Percentiles rank a stretch among this genome's conserved stretches.
Conservation (phyloP, 2,113 vertebrate species). For the crab-eating macaque (Macaca fascicularis) region T2T-MFA8v1.1 NC_088376.1:74434501-74435000, state of each 20-base stretch:
- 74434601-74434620: conserved; percentile 61
- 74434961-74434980: background rate
- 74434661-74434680: conserved; percentile 64
- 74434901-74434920: background rate
- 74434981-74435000: background rate
- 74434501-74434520: background rate
- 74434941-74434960: background rate
- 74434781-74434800: conserved; percentile 68
- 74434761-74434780: conserved; percentile 67
- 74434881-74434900: background rate
- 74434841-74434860: background rate
- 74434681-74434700: background rate
- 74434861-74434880: background rate
- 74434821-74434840: background rate
- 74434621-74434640: conserved; percentile 64
- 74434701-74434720: conserved; percentile 54
- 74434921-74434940: background rate
- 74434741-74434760: conserved; percentile 66
- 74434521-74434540: conserved; percentile 14
- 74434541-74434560: background rate
- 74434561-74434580: conserved; percentile 45
- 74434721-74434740: conserved; percentile 51
- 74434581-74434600: conserved; percentile 70
- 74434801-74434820: conserved; percentile 32
- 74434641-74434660: conserved; percentile 73